Conservation (phyloP, 2,888 invertebrate genomes). For the Harpalus rufipes region DNA sequence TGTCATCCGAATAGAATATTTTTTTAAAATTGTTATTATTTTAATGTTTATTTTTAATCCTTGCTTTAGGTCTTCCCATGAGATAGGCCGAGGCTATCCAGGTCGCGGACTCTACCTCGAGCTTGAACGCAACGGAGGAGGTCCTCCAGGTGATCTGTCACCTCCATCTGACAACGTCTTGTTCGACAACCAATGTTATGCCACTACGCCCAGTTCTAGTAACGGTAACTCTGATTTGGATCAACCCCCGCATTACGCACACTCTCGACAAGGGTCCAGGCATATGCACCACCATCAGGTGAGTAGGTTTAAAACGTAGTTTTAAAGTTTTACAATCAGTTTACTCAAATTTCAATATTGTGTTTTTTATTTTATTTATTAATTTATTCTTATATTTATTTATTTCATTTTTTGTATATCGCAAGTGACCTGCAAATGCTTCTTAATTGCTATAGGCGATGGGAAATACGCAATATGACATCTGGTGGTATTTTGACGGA, state of each 20-base stretch:
- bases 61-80: slow-evolving; percentile 82
- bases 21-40: background rate
- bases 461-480: too few relatives aligned
- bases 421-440: too few relatives aligned
- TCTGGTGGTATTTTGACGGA: too few relatives aligned
- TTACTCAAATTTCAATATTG: too few relatives aligned
- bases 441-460: too few relatives aligned
- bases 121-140: slow-evolving; percentile 84
- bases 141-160: slow-evolving; percentile 82
- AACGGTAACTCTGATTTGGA: slow-evolving; percentile 95
- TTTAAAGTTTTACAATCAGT: too few relatives aligned
- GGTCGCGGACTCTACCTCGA: slow-evolving; percentile 88
- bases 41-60: background rate
- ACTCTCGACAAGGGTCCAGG: slow-evolving; percentile 80
- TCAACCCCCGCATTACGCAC: slow-evolving; percentile 81
- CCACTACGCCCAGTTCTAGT: slow-evolving; percentile 95
- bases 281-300: slow-evolving; percentile 84
- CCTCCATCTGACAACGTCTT: slow-evolving; percentile 96
- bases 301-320: background rate
- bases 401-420: too few relatives aligned
- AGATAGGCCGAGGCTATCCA: slow-evolving; percentile 86
- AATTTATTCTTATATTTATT: too few relatives aligned
- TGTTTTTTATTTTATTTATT: too few relatives aligned
- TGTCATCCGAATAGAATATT: too few relatives aligned
- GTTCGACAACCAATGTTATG: slow-evolving; percentile 97